Evolutionary conservation across 2,888 invertebrate species (phyloP), one percentile per base, ranked within the genome.

Genomic region (Cerceris rybyensis): DNA sequence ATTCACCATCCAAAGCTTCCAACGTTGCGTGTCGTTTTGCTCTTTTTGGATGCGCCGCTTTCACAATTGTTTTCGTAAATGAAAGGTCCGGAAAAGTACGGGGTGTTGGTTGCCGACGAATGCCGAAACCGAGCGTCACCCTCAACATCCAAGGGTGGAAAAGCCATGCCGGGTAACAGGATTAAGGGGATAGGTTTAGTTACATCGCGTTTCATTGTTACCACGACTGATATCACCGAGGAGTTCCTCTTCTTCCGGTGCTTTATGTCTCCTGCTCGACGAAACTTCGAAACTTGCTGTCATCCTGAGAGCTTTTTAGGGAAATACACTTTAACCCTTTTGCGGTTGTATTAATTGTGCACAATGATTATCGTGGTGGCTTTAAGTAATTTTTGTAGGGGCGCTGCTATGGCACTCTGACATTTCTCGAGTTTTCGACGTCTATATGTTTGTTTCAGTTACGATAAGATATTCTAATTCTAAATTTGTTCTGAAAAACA

Each of bases 41-140:
- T 77, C 70, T 75, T 77, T 77, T 75, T 70, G 75, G 67, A 74
- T 73, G 66, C 70, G 72, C 39, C 42, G 78, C 83, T 85, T 84
- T 81, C 81, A 80, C 86, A 78, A 87, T 88, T 87, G 86, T 85
- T 87, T 87, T 80, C 81, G 75, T 78, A 83, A 88, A 87, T 88
- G 86, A 85, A 87, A 87, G 84, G 85, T 78, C 80, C 75, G 81
- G 80, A 84, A 82, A 17, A 8, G 17, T 8, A 28, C 5, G 55
- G 28, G 55, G 8, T 16, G 16, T 28, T 13, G 8, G 17, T 2
- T 9, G 8, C 16, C 55, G 17, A 7, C 28, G 55, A 28, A 17
- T 0, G 17, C 7, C 16, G 55, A 11, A 7, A 9, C 28, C 55
- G 17, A 55, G 9, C 46, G 46, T 11, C 8, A 5, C 46, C 46